Base-by-base conservation (phyloP, 1,140 invertebrate genomes). In the Panulirus ornatus region DNA sequence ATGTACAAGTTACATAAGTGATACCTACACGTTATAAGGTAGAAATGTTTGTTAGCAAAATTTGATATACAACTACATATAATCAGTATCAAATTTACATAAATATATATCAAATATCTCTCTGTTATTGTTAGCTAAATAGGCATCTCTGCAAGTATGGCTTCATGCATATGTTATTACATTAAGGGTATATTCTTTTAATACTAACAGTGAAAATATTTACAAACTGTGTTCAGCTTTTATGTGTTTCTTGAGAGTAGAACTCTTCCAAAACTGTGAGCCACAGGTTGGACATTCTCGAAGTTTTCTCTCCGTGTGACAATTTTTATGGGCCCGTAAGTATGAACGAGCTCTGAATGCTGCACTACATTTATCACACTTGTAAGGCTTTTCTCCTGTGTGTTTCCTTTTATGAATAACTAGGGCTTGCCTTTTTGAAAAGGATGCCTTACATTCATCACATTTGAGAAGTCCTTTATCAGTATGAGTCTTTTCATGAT, bases 21-120 rank as follows among this genome's bases (percentile, higher is more conserved):
- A n/a, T n/a, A n/a, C n/a, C n/a, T 79, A 93, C 78, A 86, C 90
- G 38, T 92, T 96, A 22, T 94, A 95, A 92, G 63, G n/a, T 70
- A 70, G 9, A 70, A 19, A 27, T 9, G n/a, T 19, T 11, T 2
- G 11, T 27, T 9, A 70, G 63, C n/a, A 9, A 5, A 70, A 34
- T 27, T n/a, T 9, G n/a, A n/a, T n/a, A n/a, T 2, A n/a, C 63
- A n/a, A 8, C 0, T 2, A 3, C n/a, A 70, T 22, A 19, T 14
- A 36, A 76, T 34, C 34, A 66, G 19, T 66, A n/a, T n/a, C 5
- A n/a, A 66, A 66, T 66, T 66, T 66, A 66, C 30, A 30, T 66
- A 66, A n/a, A 66, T 66, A 47, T 47, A 47, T 47, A 47, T 5
- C 14, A 14, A 6, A 47, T 47, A 47, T 11, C 44, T 47, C 44